Base-by-base conservation (phyloP, 2,797 vertebrate species). In the Syngnathus acus region DNA sequence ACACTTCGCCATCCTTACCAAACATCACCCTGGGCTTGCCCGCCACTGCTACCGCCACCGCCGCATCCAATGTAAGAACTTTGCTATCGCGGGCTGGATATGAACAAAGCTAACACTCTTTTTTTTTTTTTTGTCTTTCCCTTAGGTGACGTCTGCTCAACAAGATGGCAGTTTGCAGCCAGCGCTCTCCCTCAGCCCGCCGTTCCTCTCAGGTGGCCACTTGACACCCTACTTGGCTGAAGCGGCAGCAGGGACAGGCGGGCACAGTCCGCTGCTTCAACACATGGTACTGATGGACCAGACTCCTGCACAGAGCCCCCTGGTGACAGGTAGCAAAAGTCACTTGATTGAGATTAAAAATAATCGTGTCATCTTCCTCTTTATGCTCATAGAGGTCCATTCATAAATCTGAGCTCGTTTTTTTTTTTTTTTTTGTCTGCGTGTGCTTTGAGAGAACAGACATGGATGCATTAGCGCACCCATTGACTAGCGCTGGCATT, bases 261-360 rank as follows among this genome's bases (percentile, higher is more conserved):
- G 76, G 0, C 95, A 96, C 84, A 94, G 89, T 86, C 92, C 95
- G 5, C 93, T 98, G 21, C 91, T 98, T 60, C 95, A 96, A 74
- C 96, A 97, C 88, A 95, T 98, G 95, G 97, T 97, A 73, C 86
- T 99, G 1, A 91, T 99, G 91, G 97, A 99, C 80, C 95, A 94
- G 86, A 92, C 85, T 63, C 86, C 85, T 1, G 86, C 93, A 1
- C 95, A 95, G 87, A 93, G 94, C 0, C 91, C 95, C 48, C 89
- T 98, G 65, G 86, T 89, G 76, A 89, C 95, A 92, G 95, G 97
- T 97, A 88, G 39, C 67, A 59, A 65, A 1, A 54, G 2, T 1
- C 6, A n/a, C 23, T 39, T 21, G 14, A 38, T 14, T 11, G 13
- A 53, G 37, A 11, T 53, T n/a, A 3, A 65, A 37, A 53, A 14